Evolutionary conservation across 2,797 vertebrate genomes (phyloP).

Genomic region (Enteromius thamalakanensis): DNA sequence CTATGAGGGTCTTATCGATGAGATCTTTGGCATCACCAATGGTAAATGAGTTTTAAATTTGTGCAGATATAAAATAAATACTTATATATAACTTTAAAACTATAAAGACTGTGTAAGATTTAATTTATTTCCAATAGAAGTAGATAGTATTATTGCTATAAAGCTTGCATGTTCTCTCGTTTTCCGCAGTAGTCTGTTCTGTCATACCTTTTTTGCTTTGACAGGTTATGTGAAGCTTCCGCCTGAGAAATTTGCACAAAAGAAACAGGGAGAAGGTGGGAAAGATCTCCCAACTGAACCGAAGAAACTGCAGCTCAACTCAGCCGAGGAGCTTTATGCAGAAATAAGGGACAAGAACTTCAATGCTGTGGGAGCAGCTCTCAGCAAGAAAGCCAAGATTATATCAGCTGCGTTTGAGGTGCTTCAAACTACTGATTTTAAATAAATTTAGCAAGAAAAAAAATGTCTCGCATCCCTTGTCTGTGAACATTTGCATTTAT

Average conservation of each 20-base stretch:
- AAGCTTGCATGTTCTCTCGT: background rate
- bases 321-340: slow-evolving; percentile 94
- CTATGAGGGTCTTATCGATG: slow-evolving; percentile 96
- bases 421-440: background rate
- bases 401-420: slow-evolving; percentile 99
- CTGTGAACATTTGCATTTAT: background rate
- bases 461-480: background rate
- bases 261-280: slow-evolving; percentile 90
- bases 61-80: background rate
- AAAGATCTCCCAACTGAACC: slow-evolving; percentile 95
- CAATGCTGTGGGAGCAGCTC: slow-evolving; percentile 93
- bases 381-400: slow-evolving; percentile 98
- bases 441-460: background rate
- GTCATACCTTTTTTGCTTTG: background rate
- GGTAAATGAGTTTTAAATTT: slow-evolving; percentile 70
- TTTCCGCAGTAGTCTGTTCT: background rate
- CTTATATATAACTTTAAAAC: background rate
- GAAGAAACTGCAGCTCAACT: slow-evolving; percentile 96
- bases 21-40: slow-evolving; percentile 95
- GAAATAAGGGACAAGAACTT: slow-evolving; percentile 99
- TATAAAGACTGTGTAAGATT: background rate
- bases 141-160: background rate
- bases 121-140: background rate
- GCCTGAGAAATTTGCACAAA: slow-evolving; percentile 94
- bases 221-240: slow-evolving; percentile 94